These are phyloP conservation scores for Eremobia ochroleuca DNA, from an alignment of 2,888 invertebrate genomes.

Conservation along the genomic window DNA sequence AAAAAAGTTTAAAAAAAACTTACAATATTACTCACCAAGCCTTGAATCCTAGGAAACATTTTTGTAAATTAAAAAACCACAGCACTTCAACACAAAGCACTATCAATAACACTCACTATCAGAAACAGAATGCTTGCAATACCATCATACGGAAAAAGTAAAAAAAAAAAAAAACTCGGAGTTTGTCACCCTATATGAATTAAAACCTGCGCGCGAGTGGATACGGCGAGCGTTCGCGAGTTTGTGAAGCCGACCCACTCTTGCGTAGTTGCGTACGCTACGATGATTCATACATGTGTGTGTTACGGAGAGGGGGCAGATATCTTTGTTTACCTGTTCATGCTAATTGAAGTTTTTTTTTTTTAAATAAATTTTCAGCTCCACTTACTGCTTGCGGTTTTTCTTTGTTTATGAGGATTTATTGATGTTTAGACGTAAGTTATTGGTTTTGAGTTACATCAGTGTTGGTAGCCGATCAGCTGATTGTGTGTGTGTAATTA, in stretches of 20 bases:
- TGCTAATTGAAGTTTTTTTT: slow-evolving; percentile 38
- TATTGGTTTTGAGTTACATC: not conserved
- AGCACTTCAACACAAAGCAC: slow-evolving; percentile 75
- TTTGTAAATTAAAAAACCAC: slow-evolving; percentile 66
- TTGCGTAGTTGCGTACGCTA: slow-evolving; percentile 53
- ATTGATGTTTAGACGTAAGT: slow-evolving; percentile 27
- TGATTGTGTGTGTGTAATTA: not conserved
- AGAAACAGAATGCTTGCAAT: slow-evolving; percentile 68
- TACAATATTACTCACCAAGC: slow-evolving; percentile 82
- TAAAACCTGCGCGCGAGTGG: slow-evolving; percentile 80
- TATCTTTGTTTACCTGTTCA: slow-evolving; percentile 67
- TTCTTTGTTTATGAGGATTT: slow-evolving; percentile 41
- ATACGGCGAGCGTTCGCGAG: slow-evolving; percentile 73
- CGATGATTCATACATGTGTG: slow-evolving; percentile 63
- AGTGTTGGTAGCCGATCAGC: not conserved
- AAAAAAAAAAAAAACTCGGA: slow-evolving; percentile 34
- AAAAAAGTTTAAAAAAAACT: slow-evolving; percentile 25
- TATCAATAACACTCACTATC: slow-evolving; percentile 74
- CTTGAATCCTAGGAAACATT: slow-evolving; percentile 89
- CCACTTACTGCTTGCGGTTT: slow-evolving; percentile 23
- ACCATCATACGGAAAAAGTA: slow-evolving; percentile 69
- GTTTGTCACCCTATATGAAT: slow-evolving; percentile 48
- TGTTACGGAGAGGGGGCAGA: slow-evolving; percentile 48
- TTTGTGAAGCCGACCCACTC: slow-evolving; percentile 68
- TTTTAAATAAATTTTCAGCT: slow-evolving; percentile 15